These are phyloP conservation scores for Drosophila athabasca DNA, from an alignment of 1,140 invertebrate genomes.

Conservation along the genomic window DNA sequence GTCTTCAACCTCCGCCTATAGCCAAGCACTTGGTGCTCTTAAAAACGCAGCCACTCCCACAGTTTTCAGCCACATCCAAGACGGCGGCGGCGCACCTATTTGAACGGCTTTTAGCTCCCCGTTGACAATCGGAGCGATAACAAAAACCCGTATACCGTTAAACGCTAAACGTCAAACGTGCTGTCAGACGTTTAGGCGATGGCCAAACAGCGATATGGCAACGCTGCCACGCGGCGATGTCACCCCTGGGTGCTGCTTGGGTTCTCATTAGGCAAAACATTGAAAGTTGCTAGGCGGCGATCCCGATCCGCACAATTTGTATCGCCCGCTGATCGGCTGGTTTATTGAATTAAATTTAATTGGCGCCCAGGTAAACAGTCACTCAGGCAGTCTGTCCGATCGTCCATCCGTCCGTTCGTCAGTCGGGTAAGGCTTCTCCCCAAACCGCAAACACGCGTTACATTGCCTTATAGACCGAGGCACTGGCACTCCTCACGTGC, in stretches of 20 bases:
- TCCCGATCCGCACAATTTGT: conserved; percentile 56
- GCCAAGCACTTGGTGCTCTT: neutral
- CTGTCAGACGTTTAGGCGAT: conserved; percentile 25
- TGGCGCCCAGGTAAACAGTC: conserved; percentile 74
- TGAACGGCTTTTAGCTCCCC: conserved; percentile 36
- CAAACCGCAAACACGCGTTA: conserved; percentile 40
- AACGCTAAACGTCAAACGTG: conserved; percentile 25
- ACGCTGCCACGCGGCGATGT: conserved; percentile 31
- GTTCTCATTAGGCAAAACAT: conserved; percentile 67
- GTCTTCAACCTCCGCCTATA: too few relatives aligned
- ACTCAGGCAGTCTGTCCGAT: conserved; percentile 53
- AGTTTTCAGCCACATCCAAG: neutral
- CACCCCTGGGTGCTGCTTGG: conserved; percentile 12
- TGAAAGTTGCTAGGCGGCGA: conserved; percentile 47
- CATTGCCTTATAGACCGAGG: conserved; percentile 47
- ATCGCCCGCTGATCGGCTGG: conserved; percentile 59
- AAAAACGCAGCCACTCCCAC: conserved; percentile 7
- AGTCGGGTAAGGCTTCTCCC: conserved; percentile 25
- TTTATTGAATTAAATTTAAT: conserved; percentile 71
- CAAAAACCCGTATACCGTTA: conserved; percentile 17
- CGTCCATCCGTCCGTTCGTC: conserved; percentile 19
- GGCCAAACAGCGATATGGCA: conserved; percentile 24
- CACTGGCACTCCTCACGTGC: conserved; percentile 8
- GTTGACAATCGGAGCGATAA: conserved; percentile 29
- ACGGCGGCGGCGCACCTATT: conserved; percentile 23